phyloP scores from a whole-genome alignment of 2,888 invertebrate genomes.

The Dilophus febrilis region DNA sequence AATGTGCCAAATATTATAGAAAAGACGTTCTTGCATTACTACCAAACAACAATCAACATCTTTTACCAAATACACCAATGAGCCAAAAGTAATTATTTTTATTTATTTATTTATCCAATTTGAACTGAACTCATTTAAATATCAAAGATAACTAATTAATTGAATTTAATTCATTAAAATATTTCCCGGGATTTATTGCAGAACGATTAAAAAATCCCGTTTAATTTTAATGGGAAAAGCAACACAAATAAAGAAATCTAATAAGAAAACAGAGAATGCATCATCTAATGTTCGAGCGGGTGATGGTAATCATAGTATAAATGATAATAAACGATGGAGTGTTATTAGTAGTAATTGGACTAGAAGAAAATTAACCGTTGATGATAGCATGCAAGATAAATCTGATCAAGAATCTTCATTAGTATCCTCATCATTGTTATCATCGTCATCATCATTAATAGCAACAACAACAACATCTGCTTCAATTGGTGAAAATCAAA shows the following conservation, averaged over 20 bases:
- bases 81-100: conserved; percentile 38
- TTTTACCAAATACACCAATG: conserved; percentile 39
- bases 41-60: conserved; percentile 31
- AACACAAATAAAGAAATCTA: conserved; percentile 1
- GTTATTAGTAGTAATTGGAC: conserved; percentile 25
- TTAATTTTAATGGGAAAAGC: conserved; percentile 14
- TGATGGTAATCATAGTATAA: conserved; percentile 8
- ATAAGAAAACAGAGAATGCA: too few species aligned
- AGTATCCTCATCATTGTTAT: neutral
- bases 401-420: neutral
- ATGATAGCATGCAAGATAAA: too few species aligned
- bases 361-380: conserved; percentile 7
- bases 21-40: conserved; percentile 41
- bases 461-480: conserved; percentile 2
- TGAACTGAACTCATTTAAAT: too few species aligned
- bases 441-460: neutral
- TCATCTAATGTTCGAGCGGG: neutral
- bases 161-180: conserved; percentile 15
- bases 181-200: conserved; percentile 9
- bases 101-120: neutral
- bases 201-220: conserved; percentile 17
- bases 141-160: conserved; percentile 1
- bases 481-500: neutral
- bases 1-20: conserved; percentile 30
- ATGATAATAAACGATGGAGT: conserved; percentile 37